Evolutionary conservation across 1,140 invertebrate genomes (phyloP), one percentile per base, ranked within the genome.

Genomic region (Formica selysi): DNA sequence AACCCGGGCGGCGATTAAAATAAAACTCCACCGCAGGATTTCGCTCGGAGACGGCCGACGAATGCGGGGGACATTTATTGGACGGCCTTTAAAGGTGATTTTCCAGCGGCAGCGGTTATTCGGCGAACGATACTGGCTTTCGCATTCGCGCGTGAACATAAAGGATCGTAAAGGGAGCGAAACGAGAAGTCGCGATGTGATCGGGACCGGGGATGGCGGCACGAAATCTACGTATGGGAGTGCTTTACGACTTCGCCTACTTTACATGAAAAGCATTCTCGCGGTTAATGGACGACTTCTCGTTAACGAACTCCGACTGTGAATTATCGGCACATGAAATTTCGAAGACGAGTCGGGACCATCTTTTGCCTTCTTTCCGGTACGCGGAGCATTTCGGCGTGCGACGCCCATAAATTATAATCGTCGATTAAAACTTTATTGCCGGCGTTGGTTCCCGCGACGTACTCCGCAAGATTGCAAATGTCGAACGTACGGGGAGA

Each of bases 221-320:
- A 76, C 41, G 78, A 59, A 38, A 89, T 89, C 88, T 76, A 88
- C 83, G 88, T 86, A 86, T 88, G 87, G 61, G 19, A 54, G 32
- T 64, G 83, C 87, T 89, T 92, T 92, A 91, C 87, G 87, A 92
- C 70, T 92, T 90, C 89, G 78, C 86, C 51, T 87, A 89, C 83
- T 92, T 92, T 91, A 74, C 91, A 92, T 91, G 88, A 90, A 92
- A 89, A 92, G 86, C 92, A 87, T 89, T 92, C 89, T 88, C 87
- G 81, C 64, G 87, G 87, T 92, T 92, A 91, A 92, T 90, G 91
- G 86, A 90, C 87, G 89, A 90, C 87, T 90, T 81, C 90, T 90
- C 87, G 76, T 90, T 88, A 90, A 91, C 86, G 85, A 87, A 87
- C 88, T 87, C 54, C 74, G 61, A 74, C 76, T 44, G 78, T 87